phyloP scores from a whole-genome alignment of 2,113 vertebrate genomes.

The Mastomys natalensis region DNA sequence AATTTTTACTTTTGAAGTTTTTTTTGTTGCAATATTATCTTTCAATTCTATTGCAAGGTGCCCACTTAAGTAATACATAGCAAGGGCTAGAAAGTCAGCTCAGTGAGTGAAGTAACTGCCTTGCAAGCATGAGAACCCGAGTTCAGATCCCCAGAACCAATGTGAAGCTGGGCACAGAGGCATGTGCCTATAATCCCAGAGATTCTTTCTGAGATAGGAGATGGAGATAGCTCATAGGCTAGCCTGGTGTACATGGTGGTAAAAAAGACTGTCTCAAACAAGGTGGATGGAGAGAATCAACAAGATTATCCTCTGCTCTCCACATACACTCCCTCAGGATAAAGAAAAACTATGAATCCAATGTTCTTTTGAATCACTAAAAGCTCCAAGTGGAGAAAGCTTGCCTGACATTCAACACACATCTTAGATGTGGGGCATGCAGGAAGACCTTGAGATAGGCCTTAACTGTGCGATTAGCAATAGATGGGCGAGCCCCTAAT shows the following conservation, averaged over 20 bases:
- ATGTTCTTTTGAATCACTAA: neutral
- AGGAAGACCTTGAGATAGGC: slow-evolving; percentile 79
- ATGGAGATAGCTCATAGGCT: neutral
- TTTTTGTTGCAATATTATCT: slow-evolving; percentile 23
- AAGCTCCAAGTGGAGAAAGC: slow-evolving; percentile 63
- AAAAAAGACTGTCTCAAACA: neutral
- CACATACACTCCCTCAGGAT: neutral
- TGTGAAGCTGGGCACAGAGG: neutral
- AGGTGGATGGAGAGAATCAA: neutral
- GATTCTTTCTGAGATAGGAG: too few relatives aligned
- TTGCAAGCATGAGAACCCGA: too few relatives aligned
- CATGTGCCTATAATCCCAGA: too few relatives aligned
- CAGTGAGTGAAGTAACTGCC: neutral
- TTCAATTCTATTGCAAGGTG: slow-evolving; percentile 43
- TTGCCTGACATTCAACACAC: slow-evolving; percentile 47
- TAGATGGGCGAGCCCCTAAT: slow-evolving; percentile 84
- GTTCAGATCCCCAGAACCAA: neutral
- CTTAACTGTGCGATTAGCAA: slow-evolving; percentile 69
- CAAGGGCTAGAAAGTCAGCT: too few relatives aligned
- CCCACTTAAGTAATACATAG: neutral
- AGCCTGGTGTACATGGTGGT: too few relatives aligned
- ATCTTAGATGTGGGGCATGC: slow-evolving; percentile 56
- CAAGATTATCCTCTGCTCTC: neutral
- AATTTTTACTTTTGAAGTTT: neutral
- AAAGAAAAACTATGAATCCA: neutral